Percentiles rank a stretch among this genome's conserved stretches.
phyloP scores from a whole-genome alignment of 2,888 invertebrate species.

The Cephonodes hylas region DNA sequence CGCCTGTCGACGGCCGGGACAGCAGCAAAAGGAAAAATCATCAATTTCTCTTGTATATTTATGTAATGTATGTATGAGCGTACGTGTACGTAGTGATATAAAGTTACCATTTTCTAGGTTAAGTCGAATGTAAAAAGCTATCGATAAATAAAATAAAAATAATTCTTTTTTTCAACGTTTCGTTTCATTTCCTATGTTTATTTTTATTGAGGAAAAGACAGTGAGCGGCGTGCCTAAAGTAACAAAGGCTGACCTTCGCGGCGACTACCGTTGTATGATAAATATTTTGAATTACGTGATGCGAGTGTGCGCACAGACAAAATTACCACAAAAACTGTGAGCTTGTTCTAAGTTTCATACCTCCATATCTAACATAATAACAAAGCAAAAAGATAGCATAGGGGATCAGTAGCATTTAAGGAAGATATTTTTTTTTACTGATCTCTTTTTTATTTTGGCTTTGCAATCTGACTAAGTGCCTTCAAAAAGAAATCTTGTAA shows the following conservation, averaged over 20 bases:
- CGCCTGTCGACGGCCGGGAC: slow-evolving; percentile 71
- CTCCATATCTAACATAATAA: too few species aligned
- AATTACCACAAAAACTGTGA: slow-evolving; percentile 2
- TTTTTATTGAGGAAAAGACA: slow-evolving; percentile 25
- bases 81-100: slow-evolving; percentile 75
- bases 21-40: slow-evolving; percentile 68
- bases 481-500: too few species aligned
- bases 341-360: neutral
- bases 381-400: too few species aligned
- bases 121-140: slow-evolving; percentile 72
- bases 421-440: too few species aligned
- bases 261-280: slow-evolving; percentile 34
- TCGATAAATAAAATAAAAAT: slow-evolving; percentile 56
- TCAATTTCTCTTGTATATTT: slow-evolving; percentile 72
- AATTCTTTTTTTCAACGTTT: slow-evolving; percentile 26
- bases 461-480: too few species aligned
- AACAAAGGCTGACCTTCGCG: slow-evolving; percentile 63
- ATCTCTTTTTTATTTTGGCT: too few species aligned
- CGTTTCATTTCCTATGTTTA: slow-evolving; percentile 39
- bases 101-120: slow-evolving; percentile 75
- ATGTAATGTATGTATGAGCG: slow-evolving; percentile 70
- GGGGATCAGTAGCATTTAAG: too few species aligned
- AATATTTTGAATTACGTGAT: slow-evolving; percentile 30
- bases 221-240: slow-evolving; percentile 36
- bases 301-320: neutral